Base-by-base conservation (phyloP, 2,113 vertebrate genomes). In the Pelecanoides urinatrix region DNA sequence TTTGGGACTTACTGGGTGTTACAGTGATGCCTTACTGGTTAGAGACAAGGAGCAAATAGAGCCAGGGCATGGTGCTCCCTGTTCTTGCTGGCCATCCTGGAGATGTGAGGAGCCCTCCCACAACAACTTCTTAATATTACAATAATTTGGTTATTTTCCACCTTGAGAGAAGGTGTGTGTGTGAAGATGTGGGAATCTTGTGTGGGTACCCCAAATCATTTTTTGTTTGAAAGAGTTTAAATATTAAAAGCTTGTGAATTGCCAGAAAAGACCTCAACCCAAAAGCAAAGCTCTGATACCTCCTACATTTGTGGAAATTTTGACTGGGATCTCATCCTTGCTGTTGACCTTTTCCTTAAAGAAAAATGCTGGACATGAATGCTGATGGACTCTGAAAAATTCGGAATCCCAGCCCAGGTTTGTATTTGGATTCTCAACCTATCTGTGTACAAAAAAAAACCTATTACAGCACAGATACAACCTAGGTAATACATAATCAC, bases 401-500 rank as follows among this genome's bases (percentile, higher is more conserved):
- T 82, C 85, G 59, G 38, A 59, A 36, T 86, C 75, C 42, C 23
- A 67, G 26, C 65, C 56, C 34, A 82, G 38, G 70, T 86, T 78
- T 86, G 50, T 72, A 2, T 87, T 66, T 90, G 85, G 62, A 42
- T 78, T 95, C 86, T 89, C 58, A 42, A 56, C 61, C 82, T 78
- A 9, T 91, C 61, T 26, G 45, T 40, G 26, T 82, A 70, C 65
- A 72, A 91, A 42, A 91, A 79, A 92, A 92, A 96, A 94, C 38
- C 1, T 73, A 92, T 97, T 97, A 97, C 70, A 92, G 62, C 40
- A 42, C 66, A 71, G 90, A 36, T 93, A 83, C 75, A 83, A 90
- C 85, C 77, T 91, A 59, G 86, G 87, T 92, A 95, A 80, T 68
- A 80, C 80, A 76, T 97, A 96, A 96, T 96, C 93, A 82, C 67